Conservation (phyloP, 2,888 invertebrate genomes). For the Sphaerophoria taeniata region DNA sequence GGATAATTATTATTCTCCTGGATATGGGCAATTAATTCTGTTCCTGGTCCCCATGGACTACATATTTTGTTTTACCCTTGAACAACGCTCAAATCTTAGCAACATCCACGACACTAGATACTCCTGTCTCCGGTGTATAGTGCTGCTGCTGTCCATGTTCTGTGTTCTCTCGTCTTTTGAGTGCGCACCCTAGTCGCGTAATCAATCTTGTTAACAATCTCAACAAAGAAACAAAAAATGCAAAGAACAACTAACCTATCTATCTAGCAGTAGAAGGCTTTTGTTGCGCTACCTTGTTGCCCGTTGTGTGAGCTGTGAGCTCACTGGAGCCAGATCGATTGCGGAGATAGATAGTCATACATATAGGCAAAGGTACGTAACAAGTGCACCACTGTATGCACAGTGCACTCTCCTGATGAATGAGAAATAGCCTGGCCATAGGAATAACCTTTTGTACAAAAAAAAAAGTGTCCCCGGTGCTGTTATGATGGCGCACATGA, state of each 20-base stretch:
- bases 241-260: background rate
- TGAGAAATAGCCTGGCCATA: constrained; percentile 46
- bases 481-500: constrained; percentile 22
- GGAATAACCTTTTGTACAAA: constrained; percentile 5
- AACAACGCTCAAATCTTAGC: constrained; percentile 23
- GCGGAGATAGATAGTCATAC: constrained; percentile 72
- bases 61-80: constrained; percentile 31
- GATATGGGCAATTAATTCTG: constrained; percentile 72
- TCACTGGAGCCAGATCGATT: constrained; percentile 58
- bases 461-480: constrained; percentile 62
- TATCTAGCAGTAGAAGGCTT: constrained; percentile 26
- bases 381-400: constrained; percentile 50
- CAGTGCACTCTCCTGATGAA: constrained; percentile 51
- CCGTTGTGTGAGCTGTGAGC: constrained; percentile 38
- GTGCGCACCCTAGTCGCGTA: constrained; percentile 71
- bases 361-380: constrained; percentile 71
- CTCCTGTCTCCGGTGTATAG: background rate
- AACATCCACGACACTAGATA: background rate
- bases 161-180: constrained; percentile 68
- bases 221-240: constrained; percentile 52
- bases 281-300: constrained; percentile 60
- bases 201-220: constrained; percentile 77
- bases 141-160: constrained; percentile 18
- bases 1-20: constrained; percentile 74
- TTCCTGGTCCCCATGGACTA: constrained; percentile 42